A percentile compares a stretch with the other conserved stretches of the same genome.
phyloP scores from a whole-genome alignment of 35 echinoderm and acorn worm species.

The Ophioderma brevispina region DNA sequence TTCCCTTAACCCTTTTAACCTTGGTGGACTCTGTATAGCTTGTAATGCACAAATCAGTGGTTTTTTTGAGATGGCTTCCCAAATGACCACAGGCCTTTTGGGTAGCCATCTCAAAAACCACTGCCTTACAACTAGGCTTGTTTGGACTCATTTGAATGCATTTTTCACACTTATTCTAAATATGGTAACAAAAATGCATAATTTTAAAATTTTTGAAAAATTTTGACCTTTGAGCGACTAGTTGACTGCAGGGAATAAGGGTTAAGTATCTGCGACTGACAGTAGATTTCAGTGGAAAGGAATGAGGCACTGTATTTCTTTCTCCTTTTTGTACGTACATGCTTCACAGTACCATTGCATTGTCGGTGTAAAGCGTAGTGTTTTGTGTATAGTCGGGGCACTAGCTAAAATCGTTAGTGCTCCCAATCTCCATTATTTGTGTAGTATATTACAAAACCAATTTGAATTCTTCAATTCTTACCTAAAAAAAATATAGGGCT shows the following conservation, averaged over 20 bases:
- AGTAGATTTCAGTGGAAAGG: background rate
- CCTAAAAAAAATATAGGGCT: background rate
- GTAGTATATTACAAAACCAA: background rate
- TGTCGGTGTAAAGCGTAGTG: background rate
- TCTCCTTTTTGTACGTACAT: background rate
- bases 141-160: too few relatives aligned
- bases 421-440: background rate
- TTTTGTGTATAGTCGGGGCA: background rate
- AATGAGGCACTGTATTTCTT: background rate
- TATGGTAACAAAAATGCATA: too few relatives aligned
- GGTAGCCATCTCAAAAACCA: too few relatives aligned
- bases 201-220: too few relatives aligned
- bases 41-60: too few relatives aligned
- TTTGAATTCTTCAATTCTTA: background rate
- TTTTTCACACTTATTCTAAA: too few relatives aligned
- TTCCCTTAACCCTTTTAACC: background rate
- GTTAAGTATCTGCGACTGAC: background rate
- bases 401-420: background rate
- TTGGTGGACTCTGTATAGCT: too few relatives aligned
- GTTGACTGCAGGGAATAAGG: too few relatives aligned
- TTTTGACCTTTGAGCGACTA: too few relatives aligned
- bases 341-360: conserved; percentile 3
- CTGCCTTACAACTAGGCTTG: too few relatives aligned
- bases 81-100: too few relatives aligned
- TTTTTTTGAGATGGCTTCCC: too few relatives aligned